These are phyloP conservation scores for Mylabris phalerata DNA, from an alignment of 1,140 invertebrate species.

Conservation along the genomic window DNA sequence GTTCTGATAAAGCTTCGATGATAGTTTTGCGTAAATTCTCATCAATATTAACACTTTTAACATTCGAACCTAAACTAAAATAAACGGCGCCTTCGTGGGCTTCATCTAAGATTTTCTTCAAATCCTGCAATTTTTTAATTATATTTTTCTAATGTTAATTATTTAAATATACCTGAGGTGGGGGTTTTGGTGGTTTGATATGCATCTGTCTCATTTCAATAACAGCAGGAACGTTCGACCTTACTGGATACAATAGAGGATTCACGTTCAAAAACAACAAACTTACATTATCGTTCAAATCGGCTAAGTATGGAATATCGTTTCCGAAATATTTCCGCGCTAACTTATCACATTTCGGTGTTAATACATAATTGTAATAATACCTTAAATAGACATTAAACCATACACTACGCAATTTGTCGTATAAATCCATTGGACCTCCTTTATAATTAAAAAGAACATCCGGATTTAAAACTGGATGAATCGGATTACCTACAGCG, in stretches of 20 bases:
- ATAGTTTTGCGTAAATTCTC: constrained; percentile 38
- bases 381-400: constrained; percentile 25
- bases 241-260: constrained; percentile 41
- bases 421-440: constrained; percentile 35
- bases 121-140: constrained; percentile 23
- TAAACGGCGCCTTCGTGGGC: constrained; percentile 44
- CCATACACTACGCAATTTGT: constrained; percentile 35
- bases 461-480: constrained; percentile 43
- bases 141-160: neutral
- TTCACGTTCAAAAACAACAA: constrained; percentile 48
- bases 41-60: constrained; percentile 41
- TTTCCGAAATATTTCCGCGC: constrained; percentile 41
- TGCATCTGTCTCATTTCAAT: constrained; percentile 46
- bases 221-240: constrained; percentile 44
- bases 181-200: constrained; percentile 37
- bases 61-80: constrained; percentile 48
- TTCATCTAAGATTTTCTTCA: constrained; percentile 37
- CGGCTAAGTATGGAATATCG: constrained; percentile 41
- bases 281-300: constrained; percentile 45
- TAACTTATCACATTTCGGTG: constrained; percentile 31
- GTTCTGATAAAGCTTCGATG: constrained; percentile 41
- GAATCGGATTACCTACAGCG: constrained; percentile 39
- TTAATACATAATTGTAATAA: constrained; percentile 23
- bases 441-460: constrained; percentile 26
- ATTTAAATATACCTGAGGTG: constrained; percentile 33